Evolutionary conservation across 2,113 vertebrate genomes (phyloP), one percentile per base, ranked within the genome.

Genomic region (Gasterosteus nipponicus): DNA sequence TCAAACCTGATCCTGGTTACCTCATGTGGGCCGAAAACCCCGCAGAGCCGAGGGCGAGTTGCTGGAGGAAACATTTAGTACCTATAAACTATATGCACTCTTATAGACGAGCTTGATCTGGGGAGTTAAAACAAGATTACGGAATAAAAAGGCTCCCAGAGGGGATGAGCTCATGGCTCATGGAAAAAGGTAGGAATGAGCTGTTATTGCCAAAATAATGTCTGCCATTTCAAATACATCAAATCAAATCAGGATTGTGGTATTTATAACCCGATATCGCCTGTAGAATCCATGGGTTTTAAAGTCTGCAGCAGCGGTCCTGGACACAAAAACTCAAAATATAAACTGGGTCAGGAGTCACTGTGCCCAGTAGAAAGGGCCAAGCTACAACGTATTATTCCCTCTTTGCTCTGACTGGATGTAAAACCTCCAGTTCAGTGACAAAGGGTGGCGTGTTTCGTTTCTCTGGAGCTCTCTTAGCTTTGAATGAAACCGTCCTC

Each of bases 21-120:
- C 3, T 61, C 44, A 18, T 61, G 26, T 59, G 44, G 15, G 56
- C 56, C 19, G 29, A 60, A 78, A 44, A 3, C 6, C 41, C 12
- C 3, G 11, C 46, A 67, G 26, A 46, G 54, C 54, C 69, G 33
- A 3, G 60, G 46, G 7, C 38, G 16, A 63, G 29, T n/a, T 4
- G 26, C 61, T 16, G 19, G 42, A 61, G 47, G 39, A 39, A 72
- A 82, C 80, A 69, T 78, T 82, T 86, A 67, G 76, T 69, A 73
- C 75, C 72, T 51, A 79, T 82, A 75, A 79, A 75, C 49, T 29
- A 49, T 3, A 56, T 4, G 15, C 42, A 46, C 19, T 62, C 19
- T 69, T 44, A 18, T 70, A 66, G 65, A 61, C 60, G 7, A 39
- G 31, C 26, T 57, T 71, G 38, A 85, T 71, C 57, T 16, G 15